Conservation (phyloP, 2,797 vertebrate species). For the Protosalanx chinensis region DNA sequence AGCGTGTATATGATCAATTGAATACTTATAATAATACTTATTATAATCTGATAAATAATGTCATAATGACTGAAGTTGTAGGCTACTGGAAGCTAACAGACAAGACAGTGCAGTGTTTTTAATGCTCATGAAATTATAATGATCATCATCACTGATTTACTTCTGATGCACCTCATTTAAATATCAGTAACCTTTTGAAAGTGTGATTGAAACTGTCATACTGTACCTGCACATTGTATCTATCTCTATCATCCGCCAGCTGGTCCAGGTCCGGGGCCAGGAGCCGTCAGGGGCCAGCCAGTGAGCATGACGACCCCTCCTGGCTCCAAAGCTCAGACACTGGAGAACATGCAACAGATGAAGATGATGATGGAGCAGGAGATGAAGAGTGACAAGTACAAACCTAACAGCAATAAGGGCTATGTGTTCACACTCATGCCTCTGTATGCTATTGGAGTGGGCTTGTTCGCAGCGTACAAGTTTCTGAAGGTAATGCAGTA, state of each 20-base stretch:
- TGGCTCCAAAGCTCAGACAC: conserved; percentile 57
- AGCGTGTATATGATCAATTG: not conserved
- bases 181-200: too few relatives aligned
- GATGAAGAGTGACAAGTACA: conserved; percentile 77
- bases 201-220: too few relatives aligned
- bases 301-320: conserved; percentile 52
- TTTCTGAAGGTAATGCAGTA: conserved; percentile 78
- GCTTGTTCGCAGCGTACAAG: conserved; percentile 87
- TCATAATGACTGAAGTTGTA: not conserved
- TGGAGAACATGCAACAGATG: conserved; percentile 79
- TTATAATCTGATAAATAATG: not conserved
- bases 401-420: conserved; percentile 76
- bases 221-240: too few relatives aligned
- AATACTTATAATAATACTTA: not conserved
- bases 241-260: conserved; percentile 5
- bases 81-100: not conserved
- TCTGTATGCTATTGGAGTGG: conserved; percentile 84
- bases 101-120: too few relatives aligned
- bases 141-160: too few relatives aligned
- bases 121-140: too few relatives aligned
- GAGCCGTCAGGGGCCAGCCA: conserved; percentile 52
- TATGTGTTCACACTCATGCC: conserved; percentile 92
- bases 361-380: conserved; percentile 86
- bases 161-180: too few relatives aligned
- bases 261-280: conserved; percentile 46